Base-by-base conservation (phyloP, 2,888 invertebrate species). In the Dryococelus australis region DNA sequence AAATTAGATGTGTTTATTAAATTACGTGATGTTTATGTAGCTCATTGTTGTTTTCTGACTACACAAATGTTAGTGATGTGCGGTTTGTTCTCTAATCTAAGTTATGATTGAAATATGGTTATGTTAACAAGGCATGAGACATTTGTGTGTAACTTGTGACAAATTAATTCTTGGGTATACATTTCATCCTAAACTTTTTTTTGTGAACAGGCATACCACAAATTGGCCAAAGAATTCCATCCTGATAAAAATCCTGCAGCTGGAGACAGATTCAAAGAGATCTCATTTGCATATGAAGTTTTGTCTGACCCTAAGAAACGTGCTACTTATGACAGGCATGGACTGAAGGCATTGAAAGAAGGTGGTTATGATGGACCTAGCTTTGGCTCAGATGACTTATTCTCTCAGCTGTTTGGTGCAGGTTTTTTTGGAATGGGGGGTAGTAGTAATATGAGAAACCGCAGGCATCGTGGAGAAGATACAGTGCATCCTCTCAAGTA, bases 201-300 rank as follows among this genome's bases (percentile, higher is more conserved):
- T 53, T 87, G 90, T 92, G 94, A 93, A 90, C 93, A 98, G 98
- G 96, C 96, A 91, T 99, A 98, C 92, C 95, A 97, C 91, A 97
- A 96, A 93, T 93, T 98, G 91, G 98, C 98, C 28, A 98, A 98
- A 93, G 97, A 98, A 94, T 98, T 96, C 92, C 98, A 99, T 93
- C 98, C 91, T 94, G 98, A 93, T 96, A 98, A 94, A 96, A 98
- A 94, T 96, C 95, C 97, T 65, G 96, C 96, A 89, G 96, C 97
- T 88, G 98, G 97, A 87, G 98, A 98, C 92, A 97, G 96, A 94
- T 98, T 98, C 92, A 98, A 98, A 92, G 98, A 99, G 94, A 98
- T 99, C 90, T 97, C 98, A 88, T 98, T 97, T 93, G 98, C 98
- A 0, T 98, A 98, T 92, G 98, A 99, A 93, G 96, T 98, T 85